Base-by-base conservation (phyloP, 2,797 vertebrate genomes). In the Zenarchopterus dispar region DNA sequence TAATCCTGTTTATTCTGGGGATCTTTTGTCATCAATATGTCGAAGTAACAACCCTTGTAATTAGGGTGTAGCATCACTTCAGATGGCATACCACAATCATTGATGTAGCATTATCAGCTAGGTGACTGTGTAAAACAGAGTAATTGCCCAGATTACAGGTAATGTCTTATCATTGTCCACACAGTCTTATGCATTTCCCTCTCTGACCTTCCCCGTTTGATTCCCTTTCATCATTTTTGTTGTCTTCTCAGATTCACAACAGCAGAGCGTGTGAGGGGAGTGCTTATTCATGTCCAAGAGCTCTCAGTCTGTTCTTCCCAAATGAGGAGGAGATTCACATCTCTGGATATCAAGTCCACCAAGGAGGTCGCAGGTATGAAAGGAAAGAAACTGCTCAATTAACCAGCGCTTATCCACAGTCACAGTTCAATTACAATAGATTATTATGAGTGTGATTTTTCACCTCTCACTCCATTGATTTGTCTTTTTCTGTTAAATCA, bases 261-360 rank as follows among this genome's bases (percentile, higher is more conserved):
- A 97, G 95, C 74, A 94, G 94, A 76, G 87, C 87, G n/a, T 99
- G 98, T 86, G 86, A 90, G 0, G 93, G 94, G 52, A 96, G 94
- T 2, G 93, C 96, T 57, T 98, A 98, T 84, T 92, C 89, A 54
- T 99, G 98, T 86, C 90, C 92, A 61, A 95, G 98, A 73, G 95
- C 96, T 6, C 81, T 99, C 86, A 98, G 96, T 79, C 91, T 99
- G 70, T 97, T 97, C 88, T 96, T 99, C 91, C 94, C 95, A 82
- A 96, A 95, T 58, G 97, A 96, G 84, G 95, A 97, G 8, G 96
- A 99, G 93, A 97, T 99, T 87, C 91, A 87, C 78, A 96, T 99
- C 91, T 95, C 94, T 71, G 94, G 95, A 71, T 97, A 97, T 81
- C 95, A 95, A 91, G 96, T 98, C 85, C 95, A 93, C 81, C 96